Evolutionary conservation across 2,888 invertebrate genomes (phyloP), one percentile per base, ranked within the genome.

Genomic region (Hyles lineata): DNA sequence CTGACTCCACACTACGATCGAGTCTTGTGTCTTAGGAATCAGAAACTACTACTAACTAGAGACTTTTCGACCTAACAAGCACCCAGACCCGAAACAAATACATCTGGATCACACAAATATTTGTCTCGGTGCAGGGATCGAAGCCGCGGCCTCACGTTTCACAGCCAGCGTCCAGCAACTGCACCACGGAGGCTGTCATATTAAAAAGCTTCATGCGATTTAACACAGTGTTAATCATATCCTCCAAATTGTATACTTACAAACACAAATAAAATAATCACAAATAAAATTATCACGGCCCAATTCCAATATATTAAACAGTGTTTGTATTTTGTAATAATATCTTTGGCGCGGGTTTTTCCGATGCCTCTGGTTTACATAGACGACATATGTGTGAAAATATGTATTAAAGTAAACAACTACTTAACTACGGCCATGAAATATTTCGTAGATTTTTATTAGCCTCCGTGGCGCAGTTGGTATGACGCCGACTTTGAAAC

Each of bases 131-230:
- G n/a, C n/a, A n/a, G n/a, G n/a, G n/a, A n/a, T n/a, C n/a, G n/a
- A n/a, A n/a, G n/a, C n/a, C n/a, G n/a, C n/a, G n/a, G n/a, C n/a
- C n/a, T n/a, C n/a, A n/a, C n/a, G n/a, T n/a, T n/a, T n/a, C n/a
- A n/a, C n/a, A n/a, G n/a, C n/a, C n/a, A n/a, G n/a, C n/a, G n/a
- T n/a, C n/a, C n/a, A n/a, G n/a, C n/a, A n/a, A n/a, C n/a, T n/a
- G n/a, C n/a, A n/a, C n/a, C n/a, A n/a, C n/a, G n/a, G n/a, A n/a
- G n/a, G n/a, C n/a, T n/a, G n/a, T n/a, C n/a, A n/a, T n/a, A n/a
- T n/a, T n/a, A n/a, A 19, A 25, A 61, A 61, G 61, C 61, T 17
- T 61, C 25, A 60, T 60, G 25, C 59, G 19, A 25, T 61, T 61
- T 61, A 7, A 25, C 29, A 61, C 4, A 61, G 23, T 11, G 25